phyloP scores from a whole-genome alignment of 2,797 vertebrate species.

The Falco columbarius region DNA sequence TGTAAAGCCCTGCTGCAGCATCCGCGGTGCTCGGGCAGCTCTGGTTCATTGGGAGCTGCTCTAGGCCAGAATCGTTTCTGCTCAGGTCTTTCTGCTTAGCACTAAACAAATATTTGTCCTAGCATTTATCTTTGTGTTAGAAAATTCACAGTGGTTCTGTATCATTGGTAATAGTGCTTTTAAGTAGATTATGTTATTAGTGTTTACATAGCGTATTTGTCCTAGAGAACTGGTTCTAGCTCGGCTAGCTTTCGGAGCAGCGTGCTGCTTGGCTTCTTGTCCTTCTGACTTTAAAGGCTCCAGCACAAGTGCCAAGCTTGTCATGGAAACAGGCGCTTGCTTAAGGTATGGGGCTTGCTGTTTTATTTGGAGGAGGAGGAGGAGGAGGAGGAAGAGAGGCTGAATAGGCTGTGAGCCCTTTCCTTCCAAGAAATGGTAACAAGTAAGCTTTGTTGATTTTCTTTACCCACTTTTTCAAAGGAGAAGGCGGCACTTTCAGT shows the following conservation, averaged over 20 bases:
- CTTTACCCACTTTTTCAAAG: neutral
- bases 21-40: accelerated
- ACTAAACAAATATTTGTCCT: neutral
- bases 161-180: neutral
- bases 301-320: neutral
- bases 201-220: neutral
- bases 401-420: neutral
- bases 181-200: neutral
- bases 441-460: neutral
- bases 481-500: neutral
- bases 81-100: neutral
- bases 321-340: neutral
- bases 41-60: neutral
- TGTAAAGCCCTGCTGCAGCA: neutral
- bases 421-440: neutral
- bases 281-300: neutral
- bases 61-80: neutral
- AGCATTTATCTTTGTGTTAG: neutral
- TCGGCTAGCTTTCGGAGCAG: neutral
- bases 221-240: neutral
- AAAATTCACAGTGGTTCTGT: neutral
- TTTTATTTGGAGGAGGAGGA: neutral
- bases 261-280: neutral
- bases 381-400: neutral
- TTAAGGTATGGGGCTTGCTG: neutral